phyloP scores from a whole-genome alignment of 2,113 vertebrate genomes.

The Prietella phreatophila region DNA sequence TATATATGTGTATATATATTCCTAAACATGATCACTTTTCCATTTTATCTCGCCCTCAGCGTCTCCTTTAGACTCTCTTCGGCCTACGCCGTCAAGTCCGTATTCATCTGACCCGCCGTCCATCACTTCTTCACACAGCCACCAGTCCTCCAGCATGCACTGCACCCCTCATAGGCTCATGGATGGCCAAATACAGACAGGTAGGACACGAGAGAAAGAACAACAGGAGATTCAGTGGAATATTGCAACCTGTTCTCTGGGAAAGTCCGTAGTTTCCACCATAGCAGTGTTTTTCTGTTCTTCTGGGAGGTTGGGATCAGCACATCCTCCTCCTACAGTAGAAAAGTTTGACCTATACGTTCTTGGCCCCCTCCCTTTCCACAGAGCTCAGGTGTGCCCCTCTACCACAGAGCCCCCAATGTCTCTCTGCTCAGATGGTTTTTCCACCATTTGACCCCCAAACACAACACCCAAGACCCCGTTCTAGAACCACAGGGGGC shows the following conservation, averaged over 20 bases:
- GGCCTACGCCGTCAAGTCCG: slow-evolving; percentile 55
- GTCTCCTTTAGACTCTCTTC: slow-evolving; percentile 63
- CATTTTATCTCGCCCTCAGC: background rate
- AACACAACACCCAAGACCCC: slow-evolving; percentile 53
- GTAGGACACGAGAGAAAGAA: slow-evolving; percentile 52
- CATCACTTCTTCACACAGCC: slow-evolving; percentile 63
- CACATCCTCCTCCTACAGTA: background rate
- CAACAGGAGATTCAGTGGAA: background rate
- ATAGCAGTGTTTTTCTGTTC: background rate
- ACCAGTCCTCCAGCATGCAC: slow-evolving; percentile 68
- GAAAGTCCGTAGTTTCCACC: background rate
- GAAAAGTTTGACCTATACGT: background rate
- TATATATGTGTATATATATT: background rate
- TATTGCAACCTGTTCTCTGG: background rate
- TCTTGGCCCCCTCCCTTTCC: slow-evolving; percentile 6
- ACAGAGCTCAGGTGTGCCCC: slow-evolving; percentile 66
- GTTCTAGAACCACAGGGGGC: slow-evolving; percentile 63
- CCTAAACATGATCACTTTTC: background rate
- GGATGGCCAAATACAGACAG: slow-evolving; percentile 63
- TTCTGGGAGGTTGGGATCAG: background rate
- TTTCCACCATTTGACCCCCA: slow-evolving; percentile 61
- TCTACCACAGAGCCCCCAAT: slow-evolving; percentile 58
- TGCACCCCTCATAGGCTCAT: slow-evolving; percentile 62
- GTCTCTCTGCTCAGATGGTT: slow-evolving; percentile 54
- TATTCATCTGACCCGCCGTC: slow-evolving; percentile 64